Conservation (phyloP, 2,888 invertebrate species). For the Ctena decussata region DNA sequence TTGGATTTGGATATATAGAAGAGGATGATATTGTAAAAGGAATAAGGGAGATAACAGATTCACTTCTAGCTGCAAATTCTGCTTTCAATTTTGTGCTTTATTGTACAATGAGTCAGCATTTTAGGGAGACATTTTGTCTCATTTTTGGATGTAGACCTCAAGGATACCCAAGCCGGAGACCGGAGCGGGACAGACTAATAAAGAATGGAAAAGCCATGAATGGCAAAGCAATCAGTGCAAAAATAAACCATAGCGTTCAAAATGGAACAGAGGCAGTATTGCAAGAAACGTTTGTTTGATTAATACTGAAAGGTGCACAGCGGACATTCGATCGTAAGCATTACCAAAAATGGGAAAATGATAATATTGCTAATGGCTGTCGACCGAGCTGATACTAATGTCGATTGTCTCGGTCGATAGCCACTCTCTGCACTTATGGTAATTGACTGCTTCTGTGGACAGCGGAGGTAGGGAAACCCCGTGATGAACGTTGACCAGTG, state of each 20-base stretch:
- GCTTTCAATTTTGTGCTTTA: conserved; percentile 86
- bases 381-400: no score
- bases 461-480: no score
- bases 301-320: no score
- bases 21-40: conserved; percentile 82
- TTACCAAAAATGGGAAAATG: no score
- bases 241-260: conserved; percentile 27
- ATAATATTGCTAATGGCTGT: no score
- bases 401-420: no score
- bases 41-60: conserved; percentile 85
- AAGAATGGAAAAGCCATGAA: conserved; percentile 21
- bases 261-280: conserved; percentile 27
- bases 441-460: no score
- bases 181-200: conserved; percentile 49
- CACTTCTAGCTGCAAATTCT: conserved; percentile 84
- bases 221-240: conserved; percentile 23
- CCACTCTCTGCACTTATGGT: no score
- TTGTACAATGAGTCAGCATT: conserved; percentile 83
- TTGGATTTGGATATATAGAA: conserved; percentile 85
- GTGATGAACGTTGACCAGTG: no score
- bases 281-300: conserved; percentile 90
- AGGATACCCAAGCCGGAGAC: conserved; percentile 3
- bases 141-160: conserved; percentile 74
- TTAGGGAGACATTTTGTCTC: conserved; percentile 81
- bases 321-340: no score